Conservation (phyloP, 1,140 invertebrate species). For the Euura lappo region DNA sequence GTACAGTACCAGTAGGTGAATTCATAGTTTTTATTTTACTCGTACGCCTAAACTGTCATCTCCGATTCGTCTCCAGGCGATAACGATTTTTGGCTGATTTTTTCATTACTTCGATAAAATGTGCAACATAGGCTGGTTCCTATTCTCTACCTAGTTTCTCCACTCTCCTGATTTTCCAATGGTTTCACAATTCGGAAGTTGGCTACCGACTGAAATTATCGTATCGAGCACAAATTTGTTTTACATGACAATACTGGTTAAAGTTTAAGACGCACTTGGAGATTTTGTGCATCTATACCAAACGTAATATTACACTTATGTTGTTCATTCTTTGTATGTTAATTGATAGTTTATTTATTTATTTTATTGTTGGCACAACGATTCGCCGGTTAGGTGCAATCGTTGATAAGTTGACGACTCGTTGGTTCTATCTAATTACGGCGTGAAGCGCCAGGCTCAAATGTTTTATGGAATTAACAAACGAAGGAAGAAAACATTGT, state of each 20-base stretch:
- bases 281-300: background rate
- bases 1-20: too few relatives aligned
- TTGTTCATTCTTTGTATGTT: conserved; percentile 1
- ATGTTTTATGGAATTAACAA: conserved; percentile 30
- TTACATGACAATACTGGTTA: too few relatives aligned
- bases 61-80: conserved; percentile 2
- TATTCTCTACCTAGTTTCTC: conserved; percentile 22
- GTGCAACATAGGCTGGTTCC: conserved; percentile 53
- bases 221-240: too few relatives aligned
- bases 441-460: background rate
- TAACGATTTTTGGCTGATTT: conserved; percentile 2
- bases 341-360: conserved; percentile 12
- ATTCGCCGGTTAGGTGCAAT: background rate
- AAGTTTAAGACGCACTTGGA: background rate
- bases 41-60: background rate
- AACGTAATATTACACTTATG: background rate
- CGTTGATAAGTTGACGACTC: too few relatives aligned
- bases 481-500: conserved; percentile 25
- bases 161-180: background rate
- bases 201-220: too few relatives aligned
- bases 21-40: conserved; percentile 16
- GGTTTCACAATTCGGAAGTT: background rate
- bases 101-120: conserved; percentile 20
- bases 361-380: background rate
- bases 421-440: background rate